phyloP scores from a whole-genome alignment of 2,888 invertebrate genomes.

The Calameuta filiformis region DNA sequence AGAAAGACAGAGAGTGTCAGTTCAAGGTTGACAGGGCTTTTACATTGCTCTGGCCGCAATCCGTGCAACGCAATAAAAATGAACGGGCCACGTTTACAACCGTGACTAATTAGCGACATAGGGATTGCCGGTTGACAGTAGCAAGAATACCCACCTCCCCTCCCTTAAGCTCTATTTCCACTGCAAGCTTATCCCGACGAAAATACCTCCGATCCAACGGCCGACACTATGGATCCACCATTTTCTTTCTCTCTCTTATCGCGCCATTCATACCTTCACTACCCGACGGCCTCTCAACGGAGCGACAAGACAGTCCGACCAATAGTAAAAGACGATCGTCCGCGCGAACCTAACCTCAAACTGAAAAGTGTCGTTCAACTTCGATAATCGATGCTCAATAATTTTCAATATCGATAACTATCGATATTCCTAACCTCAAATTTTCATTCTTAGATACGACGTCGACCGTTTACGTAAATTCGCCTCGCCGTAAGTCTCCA shows the following conservation, averaged over 20 bases:
- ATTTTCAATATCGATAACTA: no score
- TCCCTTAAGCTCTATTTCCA: no score
- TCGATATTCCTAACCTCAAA: no score
- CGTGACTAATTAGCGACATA: constrained; percentile 26
- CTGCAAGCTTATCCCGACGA: neutral
- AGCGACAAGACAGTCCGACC: no score
- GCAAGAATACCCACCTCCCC: neutral
- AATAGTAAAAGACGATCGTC: no score
- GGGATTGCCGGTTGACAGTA: neutral
- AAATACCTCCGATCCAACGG: neutral
- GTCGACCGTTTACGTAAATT: no score
- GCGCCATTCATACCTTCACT: neutral
- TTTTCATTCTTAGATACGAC: no score
- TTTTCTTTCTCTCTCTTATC: neutral
- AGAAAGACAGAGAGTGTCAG: neutral
- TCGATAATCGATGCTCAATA: no score
- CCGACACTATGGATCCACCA: neutral
- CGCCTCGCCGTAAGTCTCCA: no score
- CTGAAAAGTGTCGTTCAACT: no score
- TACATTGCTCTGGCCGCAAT: constrained; percentile 18
- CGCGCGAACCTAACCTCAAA: no score
- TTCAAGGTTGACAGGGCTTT: constrained; percentile 3
- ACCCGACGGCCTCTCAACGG: no score
- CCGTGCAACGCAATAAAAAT: constrained; percentile 23
- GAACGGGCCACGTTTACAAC: constrained; percentile 19